Evolutionary conservation across 2,888 invertebrate species (phyloP), one percentile per base, ranked within the genome.

Genomic region (Euzetes globulus): DNA sequence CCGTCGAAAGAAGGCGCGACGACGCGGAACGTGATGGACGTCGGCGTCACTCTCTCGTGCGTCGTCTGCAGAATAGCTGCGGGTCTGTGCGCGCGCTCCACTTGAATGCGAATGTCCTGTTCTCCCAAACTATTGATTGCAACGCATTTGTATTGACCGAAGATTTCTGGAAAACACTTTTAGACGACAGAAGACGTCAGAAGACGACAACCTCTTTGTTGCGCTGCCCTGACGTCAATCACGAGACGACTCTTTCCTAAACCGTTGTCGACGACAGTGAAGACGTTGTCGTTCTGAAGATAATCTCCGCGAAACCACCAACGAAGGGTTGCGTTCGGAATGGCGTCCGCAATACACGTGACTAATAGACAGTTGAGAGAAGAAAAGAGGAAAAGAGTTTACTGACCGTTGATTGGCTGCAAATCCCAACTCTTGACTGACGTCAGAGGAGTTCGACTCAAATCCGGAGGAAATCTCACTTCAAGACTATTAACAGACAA

Each of bases 281-380:
- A 19, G 58, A 77, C 76, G n/a, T 73, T 15, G 19, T 27, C 29
- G 52, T 74, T 71, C 4, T 25, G 45, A n/a, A 71, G 3, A 13
- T 77, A 76, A 33, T 78, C 77, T 55, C 85, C 80, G 75, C 82
- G 81, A 82, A 85, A 87, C 82, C 87, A 87, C 94, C 94, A 94
- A 81, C 88, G 88, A 79, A 94, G 92, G 9, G 94, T 94, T 0
- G 94, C 94, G 82, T 94, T 94, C 3, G 94, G 94, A 80, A 94
- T 88, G 29, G 86, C 85, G 83, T 92, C 91, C n/a, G 93, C 92
- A 58, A 81, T 79, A 81, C 94, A 94, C 76, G 90, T 91, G 7
- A 74, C 73, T 73, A 52, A 17, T 3, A n/a, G 27, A n/a, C n/a
- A 1, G 22, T 25, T 37, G 27, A 19, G 41, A 29, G n/a, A 27